Conservation (phyloP, 2,113 vertebrate genomes). For the Tetraodon nigroviridis region DNA sequence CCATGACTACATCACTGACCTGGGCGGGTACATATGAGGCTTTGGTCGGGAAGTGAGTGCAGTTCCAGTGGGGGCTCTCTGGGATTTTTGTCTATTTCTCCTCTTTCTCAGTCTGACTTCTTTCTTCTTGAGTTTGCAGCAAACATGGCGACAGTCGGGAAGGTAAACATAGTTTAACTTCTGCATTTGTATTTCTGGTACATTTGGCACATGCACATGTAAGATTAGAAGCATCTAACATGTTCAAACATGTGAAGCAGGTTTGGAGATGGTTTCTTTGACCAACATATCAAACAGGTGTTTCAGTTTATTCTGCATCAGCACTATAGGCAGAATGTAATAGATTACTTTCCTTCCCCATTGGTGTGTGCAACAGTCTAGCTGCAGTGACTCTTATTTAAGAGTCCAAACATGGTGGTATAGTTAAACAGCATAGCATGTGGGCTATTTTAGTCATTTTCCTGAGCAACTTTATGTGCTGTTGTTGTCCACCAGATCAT, state of each 20-base stretch:
- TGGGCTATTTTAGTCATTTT: neutral
- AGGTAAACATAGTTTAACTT: neutral
- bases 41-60: no score
- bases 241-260: neutral
- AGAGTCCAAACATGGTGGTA: no score
- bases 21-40: no score
- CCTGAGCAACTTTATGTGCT: no score
- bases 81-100: no score
- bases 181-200: neutral
- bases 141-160: neutral
- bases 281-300: no score
- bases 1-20: no score
- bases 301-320: neutral
- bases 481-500: conserved; percentile 74
- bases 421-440: neutral
- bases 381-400: neutral
- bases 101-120: neutral
- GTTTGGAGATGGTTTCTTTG: neutral
- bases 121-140: neutral
- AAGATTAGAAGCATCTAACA: neutral
- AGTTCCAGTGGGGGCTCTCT: neutral
- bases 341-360: no score
- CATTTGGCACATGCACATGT: neutral
- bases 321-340: neutral
- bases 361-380: neutral